Percentiles rank a stretch among this genome's conserved stretches.
Evolutionary conservation across 1,140 invertebrate genomes (phyloP).

Genomic region (Drosophila busckii): DNA sequence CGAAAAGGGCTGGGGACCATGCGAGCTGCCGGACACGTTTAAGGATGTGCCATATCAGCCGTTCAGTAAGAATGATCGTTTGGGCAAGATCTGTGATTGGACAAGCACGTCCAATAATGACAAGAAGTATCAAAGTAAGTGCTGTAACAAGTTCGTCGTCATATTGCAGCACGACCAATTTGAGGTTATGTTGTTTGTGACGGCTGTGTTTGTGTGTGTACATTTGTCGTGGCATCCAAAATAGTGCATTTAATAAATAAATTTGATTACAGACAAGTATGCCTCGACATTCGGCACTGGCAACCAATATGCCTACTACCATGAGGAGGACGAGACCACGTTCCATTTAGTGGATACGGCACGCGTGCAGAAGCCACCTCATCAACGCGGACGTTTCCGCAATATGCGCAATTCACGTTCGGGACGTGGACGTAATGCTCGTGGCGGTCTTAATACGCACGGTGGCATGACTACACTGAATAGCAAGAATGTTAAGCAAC

Average conservation of each 20-base stretch:
- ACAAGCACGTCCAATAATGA: constrained; percentile 96
- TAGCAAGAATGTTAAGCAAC: constrained; percentile 81
- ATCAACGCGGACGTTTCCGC: constrained; percentile 92
- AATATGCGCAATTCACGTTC: constrained; percentile 87
- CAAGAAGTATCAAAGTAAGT: constrained; percentile 95
- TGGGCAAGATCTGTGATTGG: constrained; percentile 99
- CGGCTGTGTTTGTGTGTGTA: constrained; percentile 30
- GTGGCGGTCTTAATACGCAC: constrained; percentile 82
- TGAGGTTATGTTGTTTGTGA: constrained; percentile 63
- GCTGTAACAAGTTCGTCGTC: neutral
- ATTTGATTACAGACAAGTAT: constrained; percentile 89
- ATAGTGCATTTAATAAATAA: neutral
- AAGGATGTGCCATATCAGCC: constrained; percentile 99
- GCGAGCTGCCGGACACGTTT: constrained; percentile 95
- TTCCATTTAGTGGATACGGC: constrained; percentile 98
- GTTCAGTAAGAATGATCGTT: constrained; percentile 96
- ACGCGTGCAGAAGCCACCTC: constrained; percentile 92
- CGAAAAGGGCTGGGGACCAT: constrained; percentile 94
- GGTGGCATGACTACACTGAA: constrained; percentile 83
- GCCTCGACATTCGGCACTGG: constrained; percentile 96
- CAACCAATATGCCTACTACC: constrained; percentile 97
- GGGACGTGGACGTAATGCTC: constrained; percentile 85
- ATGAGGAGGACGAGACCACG: constrained; percentile 98
- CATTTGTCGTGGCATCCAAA: constrained; percentile 57
- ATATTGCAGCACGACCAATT: constrained; percentile 24